Conservation (phyloP, 2,888 invertebrate genomes). For the Tillus elongatus region DNA sequence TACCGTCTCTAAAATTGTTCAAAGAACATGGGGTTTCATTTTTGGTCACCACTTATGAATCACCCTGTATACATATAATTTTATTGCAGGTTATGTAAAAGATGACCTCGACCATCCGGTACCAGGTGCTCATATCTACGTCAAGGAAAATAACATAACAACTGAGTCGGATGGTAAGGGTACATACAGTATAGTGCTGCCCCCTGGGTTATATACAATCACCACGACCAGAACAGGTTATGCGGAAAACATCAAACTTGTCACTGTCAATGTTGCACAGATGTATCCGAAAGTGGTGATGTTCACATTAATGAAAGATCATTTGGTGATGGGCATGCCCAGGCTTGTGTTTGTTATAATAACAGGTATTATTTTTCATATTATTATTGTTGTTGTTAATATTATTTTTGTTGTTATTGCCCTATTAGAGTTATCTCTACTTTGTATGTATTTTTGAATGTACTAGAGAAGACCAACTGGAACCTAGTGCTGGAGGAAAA, state of each 20-base stretch:
- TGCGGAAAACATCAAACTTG: slow-evolving; percentile 44
- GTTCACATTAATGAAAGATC: slow-evolving; percentile 58
- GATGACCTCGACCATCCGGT: slow-evolving; percentile 53
- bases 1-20: neutral
- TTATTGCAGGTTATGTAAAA: slow-evolving; percentile 48
- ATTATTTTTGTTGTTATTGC: too few species aligned
- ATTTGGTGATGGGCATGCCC: slow-evolving; percentile 64
- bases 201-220: slow-evolving; percentile 46
- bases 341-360: slow-evolving; percentile 66
- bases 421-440: too few species aligned
- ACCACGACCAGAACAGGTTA: slow-evolving; percentile 53
- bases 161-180: slow-evolving; percentile 41
- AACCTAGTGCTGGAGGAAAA: too few species aligned
- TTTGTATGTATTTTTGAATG: too few species aligned
- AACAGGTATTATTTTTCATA: too few species aligned
- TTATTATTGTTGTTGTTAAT: too few species aligned
- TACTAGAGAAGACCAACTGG: too few species aligned
- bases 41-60: too few species aligned
- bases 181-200: slow-evolving; percentile 44
- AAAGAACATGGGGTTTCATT: neutral
- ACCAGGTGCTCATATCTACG: slow-evolving; percentile 42
- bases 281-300: slow-evolving; percentile 51
- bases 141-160: slow-evolving; percentile 41
- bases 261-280: slow-evolving; percentile 33
- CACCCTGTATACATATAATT: slow-evolving; percentile 6